Percentiles rank a stretch among this genome's conserved stretches.
phyloP scores from a whole-genome alignment of 2,888 invertebrate genomes.

The Nomada lathburiana region DNA sequence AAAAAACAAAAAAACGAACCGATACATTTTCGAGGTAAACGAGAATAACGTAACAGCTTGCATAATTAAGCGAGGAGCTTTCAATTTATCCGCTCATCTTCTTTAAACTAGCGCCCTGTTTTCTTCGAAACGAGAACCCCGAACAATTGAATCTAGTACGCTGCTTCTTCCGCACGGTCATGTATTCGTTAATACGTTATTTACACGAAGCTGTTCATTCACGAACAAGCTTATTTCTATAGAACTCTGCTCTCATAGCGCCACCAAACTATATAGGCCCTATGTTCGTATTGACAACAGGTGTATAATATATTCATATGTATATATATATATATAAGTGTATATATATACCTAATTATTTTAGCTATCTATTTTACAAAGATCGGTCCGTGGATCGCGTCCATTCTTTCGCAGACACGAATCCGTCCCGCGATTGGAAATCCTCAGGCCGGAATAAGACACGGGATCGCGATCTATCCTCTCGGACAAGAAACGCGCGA shows the following conservation, averaged over 20 bases:
- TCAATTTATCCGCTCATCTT: not conserved
- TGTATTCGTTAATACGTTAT: conserved; percentile 63
- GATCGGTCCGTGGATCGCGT: conserved; percentile 60
- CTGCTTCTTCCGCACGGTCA: conserved; percentile 19
- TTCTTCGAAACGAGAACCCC: conserved; percentile 27
- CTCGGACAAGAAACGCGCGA: conserved; percentile 39
- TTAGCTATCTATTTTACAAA: conserved; percentile 81
- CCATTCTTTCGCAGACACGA: not conserved
- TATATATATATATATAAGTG: conserved; percentile 70
- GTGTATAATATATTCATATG: conserved; percentile 72
- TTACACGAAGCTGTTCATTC: conserved; percentile 75
- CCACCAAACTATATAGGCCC: conserved; percentile 77
- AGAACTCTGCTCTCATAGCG: conserved; percentile 76
- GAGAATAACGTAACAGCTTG: conserved; percentile 57
- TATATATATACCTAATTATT: conserved; percentile 75
- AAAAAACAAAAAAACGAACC: conserved; percentile 45
- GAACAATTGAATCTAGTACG: conserved; percentile 46
- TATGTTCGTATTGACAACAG: conserved; percentile 83
- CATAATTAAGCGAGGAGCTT: conserved; percentile 49
- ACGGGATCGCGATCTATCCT: conserved; percentile 39
- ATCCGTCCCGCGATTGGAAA: conserved; percentile 32
- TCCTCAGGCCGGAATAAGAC: conserved; percentile 63
- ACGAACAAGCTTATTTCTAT: conserved; percentile 76
- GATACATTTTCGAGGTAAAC: conserved; percentile 39
- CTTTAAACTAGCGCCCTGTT: conserved; percentile 18